A percentile compares a stretch with the other conserved stretches of the same genome.
Conservation (phyloP, 2,888 invertebrate genomes). For the Rapana venosa region DNA sequence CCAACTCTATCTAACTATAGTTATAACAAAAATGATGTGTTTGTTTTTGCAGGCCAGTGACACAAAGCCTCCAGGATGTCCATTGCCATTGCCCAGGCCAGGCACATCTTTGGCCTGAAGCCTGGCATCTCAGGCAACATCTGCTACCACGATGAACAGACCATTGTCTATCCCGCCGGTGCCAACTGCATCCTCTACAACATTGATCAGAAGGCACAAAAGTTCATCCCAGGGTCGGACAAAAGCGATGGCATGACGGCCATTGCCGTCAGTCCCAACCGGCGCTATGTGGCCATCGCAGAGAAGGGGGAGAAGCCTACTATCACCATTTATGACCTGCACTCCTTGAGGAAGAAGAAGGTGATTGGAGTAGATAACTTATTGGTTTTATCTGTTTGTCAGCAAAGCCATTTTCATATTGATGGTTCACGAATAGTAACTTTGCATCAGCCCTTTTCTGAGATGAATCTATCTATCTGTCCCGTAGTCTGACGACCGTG, state of each 20-base stretch:
- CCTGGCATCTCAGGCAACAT: conserved; percentile 76
- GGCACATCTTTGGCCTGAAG: conserved; percentile 78
- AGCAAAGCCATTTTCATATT: too few species aligned
- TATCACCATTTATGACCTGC: conserved; percentile 79
- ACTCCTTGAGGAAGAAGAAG: conserved; percentile 78
- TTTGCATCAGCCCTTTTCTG: too few species aligned
- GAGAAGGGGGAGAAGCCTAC: conserved; percentile 78
- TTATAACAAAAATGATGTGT: too few species aligned
- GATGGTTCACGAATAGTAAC: too few species aligned
- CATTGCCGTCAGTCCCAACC: conserved; percentile 78
- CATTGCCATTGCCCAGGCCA: conserved; percentile 76
- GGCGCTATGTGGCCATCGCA: conserved; percentile 78
- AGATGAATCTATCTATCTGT: too few species aligned
- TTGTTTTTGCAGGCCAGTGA: not conserved
- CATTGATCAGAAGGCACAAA: conserved; percentile 79
- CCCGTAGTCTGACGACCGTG: too few species aligned
- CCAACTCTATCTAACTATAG: too few species aligned
- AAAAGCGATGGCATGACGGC: conserved; percentile 79
- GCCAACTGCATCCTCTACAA: conserved; percentile 79
- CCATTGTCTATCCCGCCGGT: conserved; percentile 79
- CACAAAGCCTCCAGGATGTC: conserved; percentile 68
- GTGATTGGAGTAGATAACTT: conserved; percentile 47
- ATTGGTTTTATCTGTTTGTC: too few species aligned
- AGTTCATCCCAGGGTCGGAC: conserved; percentile 78
- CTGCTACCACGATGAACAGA: conserved; percentile 78